A percentile compares a stretch with the other conserved stretches of the same genome.
phyloP scores from a whole-genome alignment of 2,113 vertebrate genomes.

The Tachysurus fulvidraco region DNA sequence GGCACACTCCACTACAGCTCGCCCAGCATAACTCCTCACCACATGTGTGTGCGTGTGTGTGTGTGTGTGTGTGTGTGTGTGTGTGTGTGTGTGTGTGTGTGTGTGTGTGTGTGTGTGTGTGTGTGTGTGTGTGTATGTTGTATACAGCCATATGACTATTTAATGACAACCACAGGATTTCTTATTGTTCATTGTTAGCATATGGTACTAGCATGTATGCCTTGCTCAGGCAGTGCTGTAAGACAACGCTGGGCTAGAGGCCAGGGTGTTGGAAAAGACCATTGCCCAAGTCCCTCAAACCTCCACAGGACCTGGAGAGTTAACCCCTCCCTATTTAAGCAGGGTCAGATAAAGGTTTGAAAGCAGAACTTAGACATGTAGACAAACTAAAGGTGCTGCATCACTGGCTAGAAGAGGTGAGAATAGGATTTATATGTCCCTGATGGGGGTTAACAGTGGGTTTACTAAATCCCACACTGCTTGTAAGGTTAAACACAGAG shows the following conservation, averaged over 20 bases:
- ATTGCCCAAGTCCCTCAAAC: conserved; percentile 29
- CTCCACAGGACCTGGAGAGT: conserved; percentile 64
- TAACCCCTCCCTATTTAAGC: conserved; percentile 72
- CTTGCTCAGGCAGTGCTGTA: conserved; percentile 13
- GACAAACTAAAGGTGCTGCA: conserved; percentile 39
- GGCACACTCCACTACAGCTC: conserved; percentile 22
- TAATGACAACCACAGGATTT: conserved; percentile 22
- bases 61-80: neutral
- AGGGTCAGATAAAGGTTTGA: conserved; percentile 47
- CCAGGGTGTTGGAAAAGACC: conserved; percentile 35
- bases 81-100: neutral
- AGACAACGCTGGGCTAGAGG: conserved; percentile 25
- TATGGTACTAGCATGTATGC: conserved; percentile 25
- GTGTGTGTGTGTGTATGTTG: neutral
- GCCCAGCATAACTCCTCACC: conserved; percentile 28
- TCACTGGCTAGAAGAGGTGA: conserved; percentile 71
- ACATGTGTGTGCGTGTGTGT: neutral
- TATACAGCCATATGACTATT: conserved; percentile 14
- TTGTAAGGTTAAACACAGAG: conserved; percentile 89
- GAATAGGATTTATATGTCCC: conserved; percentile 85
- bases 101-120: neutral
- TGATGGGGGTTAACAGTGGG: conserved; percentile 66
- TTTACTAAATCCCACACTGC: conserved; percentile 69
- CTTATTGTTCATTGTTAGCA: conserved; percentile 29
- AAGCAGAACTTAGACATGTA: conserved; percentile 17